Conservation (phyloP, 2,888 invertebrate species). For the Eupithecia pulchellata region DNA sequence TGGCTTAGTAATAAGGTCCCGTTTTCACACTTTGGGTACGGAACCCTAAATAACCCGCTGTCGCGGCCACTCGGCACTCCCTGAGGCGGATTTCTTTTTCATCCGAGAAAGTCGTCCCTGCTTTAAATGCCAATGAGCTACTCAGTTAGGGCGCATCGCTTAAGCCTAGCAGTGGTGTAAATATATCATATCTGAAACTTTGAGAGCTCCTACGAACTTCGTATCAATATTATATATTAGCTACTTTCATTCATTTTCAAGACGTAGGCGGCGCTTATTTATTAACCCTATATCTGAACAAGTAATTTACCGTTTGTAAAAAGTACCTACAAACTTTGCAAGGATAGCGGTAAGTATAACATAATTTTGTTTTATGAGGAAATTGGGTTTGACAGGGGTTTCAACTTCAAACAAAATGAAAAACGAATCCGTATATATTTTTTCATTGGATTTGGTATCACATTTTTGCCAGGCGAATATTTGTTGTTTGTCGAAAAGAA, state of each 20-base stretch:
- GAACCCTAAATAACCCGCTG: too few species aligned
- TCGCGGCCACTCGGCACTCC: too few species aligned
- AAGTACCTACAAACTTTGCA: background rate
- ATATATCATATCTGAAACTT: conserved; percentile 22
- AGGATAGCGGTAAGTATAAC: background rate
- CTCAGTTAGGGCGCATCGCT: too few species aligned
- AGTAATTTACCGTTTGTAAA: background rate
- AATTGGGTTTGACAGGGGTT: background rate
- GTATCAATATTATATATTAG: background rate
- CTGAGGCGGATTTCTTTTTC: too few species aligned
- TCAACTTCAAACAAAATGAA: conserved; percentile 1
- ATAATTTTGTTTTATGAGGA: background rate
- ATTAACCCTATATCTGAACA: conserved; percentile 3
- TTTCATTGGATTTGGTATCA: background rate
- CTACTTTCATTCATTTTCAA: background rate
- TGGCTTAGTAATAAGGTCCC: too few species aligned
- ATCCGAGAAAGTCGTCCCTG: too few species aligned
- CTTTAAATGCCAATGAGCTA: too few species aligned
- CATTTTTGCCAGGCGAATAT: background rate
- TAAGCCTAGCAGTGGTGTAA: background rate
- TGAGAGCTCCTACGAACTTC: conserved; percentile 29
- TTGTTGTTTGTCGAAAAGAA: background rate
- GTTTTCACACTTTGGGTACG: too few species aligned
- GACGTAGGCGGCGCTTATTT: background rate
- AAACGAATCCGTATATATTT: background rate